Base-by-base conservation (phyloP, 2,888 invertebrate species). In the Drosophila phalerata region DNA sequence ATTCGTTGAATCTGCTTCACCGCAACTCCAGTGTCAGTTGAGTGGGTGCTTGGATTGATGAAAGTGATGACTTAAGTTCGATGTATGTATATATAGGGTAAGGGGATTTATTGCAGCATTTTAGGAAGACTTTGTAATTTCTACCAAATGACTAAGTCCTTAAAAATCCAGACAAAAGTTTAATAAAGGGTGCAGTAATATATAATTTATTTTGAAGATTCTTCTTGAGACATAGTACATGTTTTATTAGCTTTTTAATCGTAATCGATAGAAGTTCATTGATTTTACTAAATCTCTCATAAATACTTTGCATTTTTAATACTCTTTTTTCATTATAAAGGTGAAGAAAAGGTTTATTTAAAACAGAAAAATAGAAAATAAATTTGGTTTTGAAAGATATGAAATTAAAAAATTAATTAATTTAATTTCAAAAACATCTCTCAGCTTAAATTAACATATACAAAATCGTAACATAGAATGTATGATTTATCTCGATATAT, bases 41-140 rank as follows among this genome's bases (percentile, higher is more conserved):
- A 47, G 76, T 75, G 63, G 69, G 58, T 42, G 63, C 13, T 15
- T 52, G 8, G 28, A 19, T 0, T n/a, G 40, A 43, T 32, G 72
- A 74, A 56, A 70, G 77, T 75, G 73, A 49, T 22, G 55, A 25
- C 22, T 38, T 8, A 34, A 11, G 10, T 19, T 47, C 22, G n/a
- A 25, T 2, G 5, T 3, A 45, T 5, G n/a, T 6, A 8, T 13
- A 4, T 1, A 28, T 8, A 28, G 6, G 4, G 28, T 8, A 38
- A 28, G 25, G 0, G 6, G 11, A 15, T 25, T 37, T 15, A 15
- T 13, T n/a, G 13, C 0, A 42, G 22, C 3, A 13, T 19, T 19
- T 10, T 6, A 2, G 2, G 37, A n/a, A 37, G 6, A 37, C n/a
- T 8, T 28, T 8, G 8, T 0, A 28, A 28, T 28, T 22, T 4